Base-by-base conservation (phyloP, 2,888 invertebrate genomes). In the Lymantria dispar region DNA sequence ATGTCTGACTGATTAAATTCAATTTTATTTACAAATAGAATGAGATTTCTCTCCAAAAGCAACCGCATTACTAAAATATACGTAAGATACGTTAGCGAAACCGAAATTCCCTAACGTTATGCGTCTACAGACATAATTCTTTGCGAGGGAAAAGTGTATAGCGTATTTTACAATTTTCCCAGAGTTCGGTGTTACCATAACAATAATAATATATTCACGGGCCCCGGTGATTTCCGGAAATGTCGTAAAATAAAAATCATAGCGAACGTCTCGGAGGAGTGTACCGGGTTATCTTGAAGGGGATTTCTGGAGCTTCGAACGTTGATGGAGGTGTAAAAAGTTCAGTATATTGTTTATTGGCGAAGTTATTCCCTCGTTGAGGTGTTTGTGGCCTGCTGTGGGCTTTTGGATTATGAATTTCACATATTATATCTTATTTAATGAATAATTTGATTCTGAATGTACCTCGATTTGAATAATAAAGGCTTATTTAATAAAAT, bases 191-290 rank as follows among this genome's bases (percentile, higher is more conserved):
- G 83, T 83, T 83, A 78, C 85, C 81, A 87, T 88, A 86, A 87
- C 85, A 87, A 87, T 87, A 84, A 88, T 87, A 89, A 89, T 87
- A 86, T 87, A 88, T 89, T 88, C 87, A 85, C 78, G 79, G 76
- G 81, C 78, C 78, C 81, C 78, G 83, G 85, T 87, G 87, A 87
- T 86, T 88, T 85, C 80, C 80, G 77, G 76, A 80, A 77, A 83
- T 78, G 82, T 83, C 85, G 83, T 85, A 85, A 84, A 85, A 84
- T 84, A 85, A 85, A 85, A 85, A 85, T 85, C 84, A 84, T 84
- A 79, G 75, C 74, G 60, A 54, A 52, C 68, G 78, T 82, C 83
- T 85, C 83, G 58, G 61, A 74, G 73, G 74, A 72, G 65, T 60
- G 31, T 45, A 14, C 40, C n/a, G 74, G 70, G 73, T 65, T 75